Evolutionary conservation across 2,113 vertebrate genomes (phyloP).

Genomic region (Tachysurus fulvidraco): DNA sequence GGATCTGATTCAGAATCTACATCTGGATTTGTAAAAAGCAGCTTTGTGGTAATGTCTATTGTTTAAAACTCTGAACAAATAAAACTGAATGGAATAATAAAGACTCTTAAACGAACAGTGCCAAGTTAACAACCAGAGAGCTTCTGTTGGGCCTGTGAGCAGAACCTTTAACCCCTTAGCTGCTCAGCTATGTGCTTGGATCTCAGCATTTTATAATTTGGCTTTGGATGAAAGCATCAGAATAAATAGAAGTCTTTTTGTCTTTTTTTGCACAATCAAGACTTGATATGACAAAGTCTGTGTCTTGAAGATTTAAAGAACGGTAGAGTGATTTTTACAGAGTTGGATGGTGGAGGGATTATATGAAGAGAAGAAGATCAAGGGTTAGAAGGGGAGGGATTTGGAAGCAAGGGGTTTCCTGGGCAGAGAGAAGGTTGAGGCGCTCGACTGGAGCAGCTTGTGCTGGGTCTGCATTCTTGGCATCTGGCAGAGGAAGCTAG

Average conservation of each 20-base stretch:
- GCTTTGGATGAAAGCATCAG: not conserved
- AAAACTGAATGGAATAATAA: conserved; percentile 1
- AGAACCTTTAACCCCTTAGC: not conserved
- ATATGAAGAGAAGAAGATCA: not conserved
- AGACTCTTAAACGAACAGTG: not conserved
- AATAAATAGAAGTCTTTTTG: not conserved
- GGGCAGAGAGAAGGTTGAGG: conserved; percentile 22
- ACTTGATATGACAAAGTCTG: not conserved
- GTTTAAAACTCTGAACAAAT: not conserved
- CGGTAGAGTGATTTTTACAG: conserved; percentile 1
- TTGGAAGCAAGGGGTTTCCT: conserved; percentile 43
- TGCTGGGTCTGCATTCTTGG: conserved; percentile 49
- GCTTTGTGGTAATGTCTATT: not conserved
- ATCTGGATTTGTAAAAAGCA: not conserved
- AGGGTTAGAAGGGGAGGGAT: not conserved
- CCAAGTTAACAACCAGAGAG: not conserved
- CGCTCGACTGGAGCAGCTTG: conserved; percentile 31
- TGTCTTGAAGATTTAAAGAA: not conserved
- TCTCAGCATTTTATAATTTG: not conserved
- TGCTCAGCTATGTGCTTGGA: not conserved
- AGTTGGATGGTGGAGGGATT: conserved; percentile 24
- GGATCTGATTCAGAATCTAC: not conserved
- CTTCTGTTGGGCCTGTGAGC: not conserved
- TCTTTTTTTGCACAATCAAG: not conserved
- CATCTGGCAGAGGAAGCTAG: conserved; percentile 38